These are phyloP conservation scores for Drosophila pectinifera DNA, from an alignment of 1,140 invertebrate genomes.

Conservation along the genomic window DNA sequence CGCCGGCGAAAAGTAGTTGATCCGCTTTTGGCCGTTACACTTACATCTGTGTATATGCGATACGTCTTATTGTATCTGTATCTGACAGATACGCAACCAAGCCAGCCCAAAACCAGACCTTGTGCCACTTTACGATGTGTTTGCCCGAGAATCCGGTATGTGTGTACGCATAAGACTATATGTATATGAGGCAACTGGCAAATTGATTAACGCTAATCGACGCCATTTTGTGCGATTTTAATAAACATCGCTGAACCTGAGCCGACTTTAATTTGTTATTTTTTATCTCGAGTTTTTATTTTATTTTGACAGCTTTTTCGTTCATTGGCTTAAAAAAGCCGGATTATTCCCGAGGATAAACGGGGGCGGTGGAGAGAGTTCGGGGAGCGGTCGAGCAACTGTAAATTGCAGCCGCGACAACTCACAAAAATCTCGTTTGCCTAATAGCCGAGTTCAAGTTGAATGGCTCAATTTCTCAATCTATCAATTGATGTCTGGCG, in stretches of 20 bases:
- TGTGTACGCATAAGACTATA: conserved; percentile 2
- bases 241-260: conserved; percentile 32
- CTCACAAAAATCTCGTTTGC: conserved; percentile 77
- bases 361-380: conserved; percentile 6
- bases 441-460: conserved; percentile 83
- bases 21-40: conserved; percentile 72
- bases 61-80: conserved; percentile 53
- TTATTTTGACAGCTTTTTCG: conserved; percentile 62
- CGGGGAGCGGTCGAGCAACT: conserved; percentile 60
- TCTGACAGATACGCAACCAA: conserved; percentile 50
- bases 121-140: conserved; percentile 74
- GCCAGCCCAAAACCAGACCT: conserved; percentile 73
- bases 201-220: conserved; percentile 80
- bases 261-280: conserved; percentile 41
- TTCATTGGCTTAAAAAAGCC: conserved; percentile 69
- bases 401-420: conserved; percentile 59
- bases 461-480: conserved; percentile 79
- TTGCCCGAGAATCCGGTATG: conserved; percentile 56
- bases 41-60: conserved; percentile 43
- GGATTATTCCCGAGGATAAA: conserved; percentile 5
- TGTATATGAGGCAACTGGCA: conserved; percentile 37
- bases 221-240: conserved; percentile 75
- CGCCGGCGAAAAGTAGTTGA: conserved; percentile 65
- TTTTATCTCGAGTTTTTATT: conserved; percentile 20
- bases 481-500: conserved; percentile 35